A percentile compares a stretch with the other conserved stretches of the same genome.
phyloP scores from a whole-genome alignment of 2,888 invertebrate genomes.

The Pomacea canaliculata region DNA sequence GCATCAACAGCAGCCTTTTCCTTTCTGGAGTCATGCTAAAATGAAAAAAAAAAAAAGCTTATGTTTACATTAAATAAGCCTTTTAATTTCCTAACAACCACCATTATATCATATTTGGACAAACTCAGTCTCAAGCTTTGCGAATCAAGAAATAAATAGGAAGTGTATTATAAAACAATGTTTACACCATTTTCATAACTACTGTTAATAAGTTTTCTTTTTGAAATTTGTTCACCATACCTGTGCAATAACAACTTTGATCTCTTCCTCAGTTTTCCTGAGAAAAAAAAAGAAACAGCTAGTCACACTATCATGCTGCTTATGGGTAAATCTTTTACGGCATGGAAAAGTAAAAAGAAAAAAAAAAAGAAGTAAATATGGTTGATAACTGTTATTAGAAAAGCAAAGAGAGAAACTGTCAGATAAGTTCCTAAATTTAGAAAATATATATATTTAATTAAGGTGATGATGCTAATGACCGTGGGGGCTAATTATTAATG shows the following conservation, averaged over 20 bases:
- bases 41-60: constrained; percentile 22
- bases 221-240: constrained; percentile 11
- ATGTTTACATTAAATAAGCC: background rate
- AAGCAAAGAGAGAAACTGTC: no score
- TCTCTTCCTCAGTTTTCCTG: constrained; percentile 42
- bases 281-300: constrained; percentile 25
- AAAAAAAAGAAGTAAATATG: background rate
- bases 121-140: background rate
- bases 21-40: constrained; percentile 54
- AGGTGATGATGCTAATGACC: no score
- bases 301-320: background rate
- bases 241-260: constrained; percentile 39
- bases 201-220: background rate
- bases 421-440: no score
- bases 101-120: background rate
- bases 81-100: background rate
- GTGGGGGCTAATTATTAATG: no score
- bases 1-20: constrained; percentile 69
- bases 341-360: background rate
- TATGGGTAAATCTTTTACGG: background rate
- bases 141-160: background rate
- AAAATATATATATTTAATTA: background rate
- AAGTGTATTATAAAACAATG: background rate
- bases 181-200: background rate
- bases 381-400: background rate